Percentiles rank a stretch among this genome's conserved stretches.
Evolutionary conservation across 2,888 invertebrate genomes (phyloP).

Genomic region (Ommatoiulus sabulosus): DNA sequence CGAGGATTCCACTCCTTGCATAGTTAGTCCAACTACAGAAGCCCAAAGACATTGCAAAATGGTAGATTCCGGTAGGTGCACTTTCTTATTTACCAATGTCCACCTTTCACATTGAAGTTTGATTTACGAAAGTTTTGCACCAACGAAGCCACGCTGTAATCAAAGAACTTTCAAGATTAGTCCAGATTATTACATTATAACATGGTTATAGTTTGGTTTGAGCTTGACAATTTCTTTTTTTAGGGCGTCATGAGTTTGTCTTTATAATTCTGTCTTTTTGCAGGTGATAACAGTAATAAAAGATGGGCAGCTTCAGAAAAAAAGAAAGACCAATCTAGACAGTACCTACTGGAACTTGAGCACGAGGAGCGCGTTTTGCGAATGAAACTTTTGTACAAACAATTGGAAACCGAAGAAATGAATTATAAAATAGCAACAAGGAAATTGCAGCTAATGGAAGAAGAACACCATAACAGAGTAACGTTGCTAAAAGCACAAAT

Average conservation of each 20-base stretch:
- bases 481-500: not conserved
- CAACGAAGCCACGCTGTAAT: too few relatives aligned
- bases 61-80: not conserved
- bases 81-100: too few relatives aligned
- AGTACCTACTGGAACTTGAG: not conserved
- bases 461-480: not conserved
- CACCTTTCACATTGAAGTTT: too few relatives aligned
- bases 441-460: slow-evolving; percentile 13
- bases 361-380: not conserved
- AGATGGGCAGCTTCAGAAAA: too few relatives aligned
- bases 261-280: too few relatives aligned
- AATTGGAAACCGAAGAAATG: not conserved
- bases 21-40: not conserved
- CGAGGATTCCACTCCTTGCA: not conserved
- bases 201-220: too few relatives aligned
- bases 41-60: not conserved
- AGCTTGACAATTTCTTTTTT: too few relatives aligned
- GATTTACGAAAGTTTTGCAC: too few relatives aligned
- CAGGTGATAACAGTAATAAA: too few relatives aligned
- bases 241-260: too few relatives aligned
- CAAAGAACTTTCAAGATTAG: too few relatives aligned
- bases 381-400: not conserved
- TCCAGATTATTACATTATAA: too few relatives aligned
- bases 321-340: not conserved
- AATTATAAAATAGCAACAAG: not conserved